Evolutionary conservation across 37 sponge, comb jelly and placozoan genomes (phyloP).

Genomic region (Ianthella basta): DNA sequence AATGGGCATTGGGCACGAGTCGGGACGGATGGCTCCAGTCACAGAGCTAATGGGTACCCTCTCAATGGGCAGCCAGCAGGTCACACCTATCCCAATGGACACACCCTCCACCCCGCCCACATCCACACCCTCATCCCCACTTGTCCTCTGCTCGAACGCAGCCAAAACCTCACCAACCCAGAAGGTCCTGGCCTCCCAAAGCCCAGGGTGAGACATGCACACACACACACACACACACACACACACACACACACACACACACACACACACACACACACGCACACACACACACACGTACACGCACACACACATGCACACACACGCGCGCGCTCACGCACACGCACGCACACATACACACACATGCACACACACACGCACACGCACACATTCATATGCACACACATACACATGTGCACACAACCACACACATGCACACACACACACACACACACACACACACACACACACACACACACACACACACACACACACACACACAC

Average conservation of each 20-base stretch:
- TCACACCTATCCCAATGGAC: no score
- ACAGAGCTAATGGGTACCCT: no score
- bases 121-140: no score
- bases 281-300: conserved; percentile 10
- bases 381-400: conserved; percentile 20
- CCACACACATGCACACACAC: neutral
- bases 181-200: no score
- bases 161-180: no score
- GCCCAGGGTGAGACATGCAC: neutral
- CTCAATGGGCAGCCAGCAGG: no score
- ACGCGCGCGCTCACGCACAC: conserved; percentile 29
- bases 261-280: conserved; percentile 39
- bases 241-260: conserved; percentile 45
- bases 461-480: conserved; percentile 43
- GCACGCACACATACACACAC: conserved; percentile 44
- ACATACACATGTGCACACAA: conserved; percentile 5
- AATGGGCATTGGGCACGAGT: no score
- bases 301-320: conserved; percentile 19
- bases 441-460: conserved; percentile 38
- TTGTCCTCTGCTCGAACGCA: no score
- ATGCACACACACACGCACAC: conserved; percentile 31
- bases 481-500: neutral
- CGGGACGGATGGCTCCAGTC: no score
- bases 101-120: no score
- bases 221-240: conserved; percentile 35